A percentile compares a stretch with the other conserved stretches of the same genome.
These are phyloP conservation scores for Seira musarum DNA, from an alignment of 2,888 invertebrate genomes.

Conservation along the genomic window DNA sequence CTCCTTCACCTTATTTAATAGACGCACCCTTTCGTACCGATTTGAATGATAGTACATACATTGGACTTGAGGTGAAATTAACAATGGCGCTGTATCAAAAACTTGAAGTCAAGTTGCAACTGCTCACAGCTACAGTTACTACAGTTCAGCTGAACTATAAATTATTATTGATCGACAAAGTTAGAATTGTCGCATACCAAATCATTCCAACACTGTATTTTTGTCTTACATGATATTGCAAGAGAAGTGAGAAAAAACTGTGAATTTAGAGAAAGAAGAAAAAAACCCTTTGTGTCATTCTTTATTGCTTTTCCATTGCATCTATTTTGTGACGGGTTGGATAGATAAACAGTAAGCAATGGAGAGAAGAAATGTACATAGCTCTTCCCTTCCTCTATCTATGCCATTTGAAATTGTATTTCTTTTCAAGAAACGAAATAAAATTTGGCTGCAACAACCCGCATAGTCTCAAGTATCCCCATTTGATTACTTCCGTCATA, in stretches of 20 bases:
- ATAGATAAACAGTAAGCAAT: conserved; percentile 17
- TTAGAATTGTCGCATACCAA: no score
- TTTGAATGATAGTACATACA: no score
- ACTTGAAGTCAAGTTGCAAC: no score
- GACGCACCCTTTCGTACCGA: no score
- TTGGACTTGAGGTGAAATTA: no score
- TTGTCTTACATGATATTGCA: conserved; percentile 1
- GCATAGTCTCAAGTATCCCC: conserved; percentile 49
- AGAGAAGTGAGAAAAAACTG: conserved; percentile 26
- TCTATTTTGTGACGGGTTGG: conserved; percentile 26
- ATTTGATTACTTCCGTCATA: conserved; percentile 40
- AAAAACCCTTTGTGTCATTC: conserved; percentile 33
- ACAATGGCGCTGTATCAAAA: no score
- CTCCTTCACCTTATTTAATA: no score
- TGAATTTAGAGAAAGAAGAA: conserved; percentile 12
- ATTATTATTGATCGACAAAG: no score
- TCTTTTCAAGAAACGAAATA: no score
- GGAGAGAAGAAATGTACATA: conserved; percentile 29
- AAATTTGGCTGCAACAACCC: neutral
- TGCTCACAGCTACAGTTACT: no score
- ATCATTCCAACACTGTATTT: no score
- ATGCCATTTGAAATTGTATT: conserved; percentile 21
- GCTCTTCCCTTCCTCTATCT: conserved; percentile 36
- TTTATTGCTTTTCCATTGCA: conserved; percentile 28
- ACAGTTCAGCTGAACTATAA: no score